Conservation (phyloP, 2,797 vertebrate species). For the Coregonus ussuriensis region DNA sequence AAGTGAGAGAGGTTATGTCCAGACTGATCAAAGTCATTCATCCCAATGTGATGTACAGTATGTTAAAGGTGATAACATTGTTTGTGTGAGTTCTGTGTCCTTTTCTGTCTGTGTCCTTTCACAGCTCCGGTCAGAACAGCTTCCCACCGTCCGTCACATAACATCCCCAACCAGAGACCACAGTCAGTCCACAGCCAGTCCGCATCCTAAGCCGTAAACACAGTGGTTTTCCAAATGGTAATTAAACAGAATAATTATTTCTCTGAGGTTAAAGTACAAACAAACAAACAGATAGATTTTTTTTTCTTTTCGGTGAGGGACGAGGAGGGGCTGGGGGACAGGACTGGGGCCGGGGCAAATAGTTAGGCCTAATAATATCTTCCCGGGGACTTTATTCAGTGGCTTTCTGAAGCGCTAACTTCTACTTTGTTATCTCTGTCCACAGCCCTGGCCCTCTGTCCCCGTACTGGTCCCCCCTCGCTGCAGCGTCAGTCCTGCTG, state of each 20-base stretch:
- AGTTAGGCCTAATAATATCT: slow-evolving; percentile 58
- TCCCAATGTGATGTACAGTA: no score
- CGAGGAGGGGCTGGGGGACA: slow-evolving; percentile 47
- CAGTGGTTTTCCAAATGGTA: slow-evolving; percentile 69
- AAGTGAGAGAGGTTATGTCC: background rate
- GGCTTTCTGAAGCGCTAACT: slow-evolving; percentile 70
- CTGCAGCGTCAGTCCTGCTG: background rate
- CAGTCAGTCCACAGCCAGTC: slow-evolving; percentile 8
- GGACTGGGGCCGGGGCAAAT: slow-evolving; percentile 53
- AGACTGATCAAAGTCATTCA: slow-evolving; percentile 51
- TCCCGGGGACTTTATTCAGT: slow-evolving; percentile 56
- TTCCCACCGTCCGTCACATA: slow-evolving; percentile 17
- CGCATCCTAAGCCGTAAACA: slow-evolving; percentile 50
- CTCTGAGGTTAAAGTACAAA: slow-evolving; percentile 70
- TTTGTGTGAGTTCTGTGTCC: slow-evolving; percentile 28
- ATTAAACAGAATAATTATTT: slow-evolving; percentile 80
- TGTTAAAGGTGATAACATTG: slow-evolving; percentile 74
- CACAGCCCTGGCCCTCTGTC: slow-evolving; percentile 72
- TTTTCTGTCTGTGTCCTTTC: slow-evolving; percentile 37
- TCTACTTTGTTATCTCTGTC: slow-evolving; percentile 75
- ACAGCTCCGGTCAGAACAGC: slow-evolving; percentile 19
- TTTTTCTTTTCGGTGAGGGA: slow-evolving; percentile 43
- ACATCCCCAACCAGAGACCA: slow-evolving; percentile 13
- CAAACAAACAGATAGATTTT: slow-evolving; percentile 72
- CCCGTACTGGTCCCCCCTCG: slow-evolving; percentile 52